Percentiles rank a stretch among this genome's conserved stretches.
Conservation (phyloP, 2,113 vertebrate species). For the Dinomys branickii region DNA sequence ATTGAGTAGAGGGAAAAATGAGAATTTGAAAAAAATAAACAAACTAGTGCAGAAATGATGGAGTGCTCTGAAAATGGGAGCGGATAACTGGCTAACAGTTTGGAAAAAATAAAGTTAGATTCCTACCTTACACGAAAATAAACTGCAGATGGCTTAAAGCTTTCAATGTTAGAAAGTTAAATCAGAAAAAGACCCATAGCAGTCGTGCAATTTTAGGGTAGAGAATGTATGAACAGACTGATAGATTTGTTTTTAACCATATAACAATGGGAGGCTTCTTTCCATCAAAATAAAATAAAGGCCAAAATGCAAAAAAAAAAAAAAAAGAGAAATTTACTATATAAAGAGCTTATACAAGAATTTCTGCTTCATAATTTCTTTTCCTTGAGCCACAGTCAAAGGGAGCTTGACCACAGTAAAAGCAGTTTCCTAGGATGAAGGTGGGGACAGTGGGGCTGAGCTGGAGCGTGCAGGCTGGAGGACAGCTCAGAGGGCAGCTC, state of each 20-base stretch:
- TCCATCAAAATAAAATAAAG: neutral
- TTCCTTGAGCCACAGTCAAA: neutral
- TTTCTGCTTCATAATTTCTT: neutral
- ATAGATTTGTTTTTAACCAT: neutral
- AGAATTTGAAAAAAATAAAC: constrained; percentile 63
- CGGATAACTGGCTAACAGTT: constrained; percentile 64
- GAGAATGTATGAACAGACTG: neutral
- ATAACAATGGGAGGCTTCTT: neutral
- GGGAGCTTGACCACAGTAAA: neutral
- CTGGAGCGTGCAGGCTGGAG: neutral
- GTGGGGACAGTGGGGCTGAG: neutral
- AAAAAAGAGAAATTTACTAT: constrained; percentile 20
- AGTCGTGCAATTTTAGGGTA: neutral
- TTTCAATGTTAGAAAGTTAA: constrained; percentile 55
- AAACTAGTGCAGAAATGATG: constrained; percentile 58
- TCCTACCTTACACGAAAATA: constrained; percentile 67
- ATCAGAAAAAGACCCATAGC: neutral
- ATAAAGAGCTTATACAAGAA: constrained; percentile 47
- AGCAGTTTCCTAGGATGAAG: neutral
- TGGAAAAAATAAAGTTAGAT: constrained; percentile 72
- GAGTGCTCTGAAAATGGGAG: constrained; percentile 57
- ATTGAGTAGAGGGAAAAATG: neutral
- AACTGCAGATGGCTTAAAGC: constrained; percentile 57
- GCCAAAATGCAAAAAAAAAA: neutral
- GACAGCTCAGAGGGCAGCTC: neutral